A percentile compares a stretch with the other conserved stretches of the same genome.
Evolutionary conservation across 2,113 vertebrate genomes (phyloP).

Genomic region (Stictonetta naevosa): DNA sequence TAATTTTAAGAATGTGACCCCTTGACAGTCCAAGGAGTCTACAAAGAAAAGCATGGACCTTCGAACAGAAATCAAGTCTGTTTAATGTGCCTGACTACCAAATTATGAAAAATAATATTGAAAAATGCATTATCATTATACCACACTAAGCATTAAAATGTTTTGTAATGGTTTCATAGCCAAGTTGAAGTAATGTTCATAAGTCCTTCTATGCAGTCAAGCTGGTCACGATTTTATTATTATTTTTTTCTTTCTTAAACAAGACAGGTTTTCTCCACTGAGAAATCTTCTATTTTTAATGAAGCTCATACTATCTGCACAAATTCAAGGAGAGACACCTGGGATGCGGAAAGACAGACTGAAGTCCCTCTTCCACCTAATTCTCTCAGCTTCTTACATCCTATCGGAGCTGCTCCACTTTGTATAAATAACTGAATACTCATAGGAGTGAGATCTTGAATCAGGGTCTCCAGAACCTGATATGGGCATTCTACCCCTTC

Average conservation of each 20-base stretch:
- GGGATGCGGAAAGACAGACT: constrained; percentile 23
- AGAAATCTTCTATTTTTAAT: constrained; percentile 42
- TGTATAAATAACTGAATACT: constrained; percentile 43
- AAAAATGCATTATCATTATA: background rate
- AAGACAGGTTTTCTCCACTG: constrained; percentile 3
- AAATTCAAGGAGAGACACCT: constrained; percentile 16
- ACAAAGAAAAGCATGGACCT: background rate
- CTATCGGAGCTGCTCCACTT: constrained; percentile 65
- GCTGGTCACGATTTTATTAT: background rate
- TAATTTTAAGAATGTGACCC: background rate
- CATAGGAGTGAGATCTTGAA: constrained; percentile 9
- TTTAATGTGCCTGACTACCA: no score
- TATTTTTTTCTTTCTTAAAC: background rate
- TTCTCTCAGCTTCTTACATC: constrained; percentile 35
- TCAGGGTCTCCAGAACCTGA: background rate
- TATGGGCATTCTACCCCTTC: background rate
- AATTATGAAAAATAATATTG: background rate
- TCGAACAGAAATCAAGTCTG: background rate
- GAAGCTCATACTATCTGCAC: background rate
- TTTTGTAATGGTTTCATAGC: background rate
- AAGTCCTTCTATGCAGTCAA: background rate
- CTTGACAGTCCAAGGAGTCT: background rate
- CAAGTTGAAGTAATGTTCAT: background rate
- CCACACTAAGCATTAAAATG: background rate
- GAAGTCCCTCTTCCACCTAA: constrained; percentile 25